A percentile compares a stretch with the other conserved stretches of the same genome.
phyloP scores from a whole-genome alignment of 1,140 invertebrate genomes.

The Papilio aristodemus region DNA sequence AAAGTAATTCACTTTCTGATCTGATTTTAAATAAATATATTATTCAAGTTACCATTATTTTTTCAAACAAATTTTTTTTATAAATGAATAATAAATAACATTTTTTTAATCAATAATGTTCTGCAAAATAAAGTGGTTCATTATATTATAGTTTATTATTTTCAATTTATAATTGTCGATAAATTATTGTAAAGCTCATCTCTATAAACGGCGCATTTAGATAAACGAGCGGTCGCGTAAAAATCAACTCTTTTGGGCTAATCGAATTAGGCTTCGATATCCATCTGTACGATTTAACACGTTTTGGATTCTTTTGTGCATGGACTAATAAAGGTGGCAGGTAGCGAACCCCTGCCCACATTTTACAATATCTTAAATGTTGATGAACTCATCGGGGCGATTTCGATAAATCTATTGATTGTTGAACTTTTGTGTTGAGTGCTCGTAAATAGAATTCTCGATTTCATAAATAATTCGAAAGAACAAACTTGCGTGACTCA shows the following conservation, averaged over 20 bases:
- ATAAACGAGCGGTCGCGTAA: conserved; percentile 72
- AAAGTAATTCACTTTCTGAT: no score
- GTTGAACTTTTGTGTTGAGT: conserved; percentile 50
- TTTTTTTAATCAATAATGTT: conserved; percentile 9
- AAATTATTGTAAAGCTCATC: conserved; percentile 40
- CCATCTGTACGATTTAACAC: conserved; percentile 75
- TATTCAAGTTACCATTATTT: no score
- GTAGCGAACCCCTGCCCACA: conserved; percentile 59
- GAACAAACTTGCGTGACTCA: conserved; percentile 24
- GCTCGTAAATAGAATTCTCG: conserved; percentile 48
- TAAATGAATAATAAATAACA: not conserved
- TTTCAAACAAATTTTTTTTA: no score
- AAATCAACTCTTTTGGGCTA: conserved; percentile 76
- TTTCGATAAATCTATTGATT: conserved; percentile 61
- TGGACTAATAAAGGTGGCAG: conserved; percentile 71
- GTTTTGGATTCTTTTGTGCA: conserved; percentile 75
- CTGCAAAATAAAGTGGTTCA: not conserved
- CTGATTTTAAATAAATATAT: no score
- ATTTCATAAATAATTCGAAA: conserved; percentile 48
- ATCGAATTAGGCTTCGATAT: conserved; percentile 77
- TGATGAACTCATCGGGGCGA: conserved; percentile 69
- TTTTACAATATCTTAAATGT: conserved; percentile 62
- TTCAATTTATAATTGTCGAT: conserved; percentile 39
- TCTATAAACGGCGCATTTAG: conserved; percentile 58
- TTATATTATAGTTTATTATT: not conserved